These are phyloP conservation scores for Cygnus olor DNA, from an alignment of 2,797 vertebrate genomes.

Conservation along the genomic window DNA sequence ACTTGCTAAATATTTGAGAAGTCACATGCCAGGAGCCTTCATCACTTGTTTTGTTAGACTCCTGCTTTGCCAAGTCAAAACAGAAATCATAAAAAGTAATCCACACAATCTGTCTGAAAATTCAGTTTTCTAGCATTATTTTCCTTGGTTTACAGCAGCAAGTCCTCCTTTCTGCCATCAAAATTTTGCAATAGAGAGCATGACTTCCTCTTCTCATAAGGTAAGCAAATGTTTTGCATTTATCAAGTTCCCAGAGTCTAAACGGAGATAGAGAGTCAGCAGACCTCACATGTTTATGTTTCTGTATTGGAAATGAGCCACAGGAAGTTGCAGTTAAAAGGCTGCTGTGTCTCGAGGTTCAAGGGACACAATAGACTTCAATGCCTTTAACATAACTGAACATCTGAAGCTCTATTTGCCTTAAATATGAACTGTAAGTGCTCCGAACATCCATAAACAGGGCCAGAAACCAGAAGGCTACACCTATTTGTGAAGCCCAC, in stretches of 20 bases:
- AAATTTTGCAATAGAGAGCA: neutral
- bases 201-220: conserved; percentile 19
- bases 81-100: conserved; percentile 68
- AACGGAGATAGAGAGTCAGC: conserved; percentile 21
- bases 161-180: conserved; percentile 35
- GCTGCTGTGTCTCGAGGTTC: conserved; percentile 38
- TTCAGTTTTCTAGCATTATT: conserved; percentile 30
- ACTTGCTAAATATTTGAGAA: conserved; percentile 58
- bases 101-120: conserved; percentile 56
- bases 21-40: conserved; percentile 56
- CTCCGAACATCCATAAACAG: neutral
- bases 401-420: conserved; percentile 7
- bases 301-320: conserved; percentile 64
- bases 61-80: conserved; percentile 54
- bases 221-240: conserved; percentile 53
- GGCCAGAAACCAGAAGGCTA: conserved; percentile 5
- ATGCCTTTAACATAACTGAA: neutral
- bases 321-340: conserved; percentile 66
- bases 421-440: neutral
- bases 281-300: conserved; percentile 63
- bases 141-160: conserved; percentile 34
- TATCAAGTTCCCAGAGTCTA: conserved; percentile 56
- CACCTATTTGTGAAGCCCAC: neutral
- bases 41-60: conserved; percentile 66
- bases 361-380: conserved; percentile 34